Percentiles rank a stretch among this genome's conserved stretches.
Conservation (phyloP, 1,140 invertebrate species). For the Eriocheir sinensis region DNA sequence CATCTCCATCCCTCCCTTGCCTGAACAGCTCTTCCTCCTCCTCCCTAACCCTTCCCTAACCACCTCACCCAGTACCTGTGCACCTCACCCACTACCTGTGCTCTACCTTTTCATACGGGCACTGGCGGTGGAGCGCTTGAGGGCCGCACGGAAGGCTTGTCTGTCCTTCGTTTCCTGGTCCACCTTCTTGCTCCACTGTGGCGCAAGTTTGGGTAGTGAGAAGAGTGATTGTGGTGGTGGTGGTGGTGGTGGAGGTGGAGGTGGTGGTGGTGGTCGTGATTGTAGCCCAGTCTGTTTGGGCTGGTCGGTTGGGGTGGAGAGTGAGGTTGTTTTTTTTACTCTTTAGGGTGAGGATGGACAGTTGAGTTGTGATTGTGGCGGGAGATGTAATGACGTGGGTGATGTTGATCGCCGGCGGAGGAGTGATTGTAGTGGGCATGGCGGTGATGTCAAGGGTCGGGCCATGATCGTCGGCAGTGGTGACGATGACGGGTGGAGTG, state of each 20-base stretch:
- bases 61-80: background rate
- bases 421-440: too few relatives aligned
- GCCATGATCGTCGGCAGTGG: too few relatives aligned
- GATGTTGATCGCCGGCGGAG: background rate
- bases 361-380: background rate
- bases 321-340: too few relatives aligned
- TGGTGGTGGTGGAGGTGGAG: too few relatives aligned
- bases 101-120: background rate
- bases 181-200: constrained; percentile 26
- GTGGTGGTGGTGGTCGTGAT: background rate
- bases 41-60: background rate
- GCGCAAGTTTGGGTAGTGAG: background rate
- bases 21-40: background rate
- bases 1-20: background rate
- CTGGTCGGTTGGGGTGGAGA: background rate
- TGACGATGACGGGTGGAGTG: too few relatives aligned
- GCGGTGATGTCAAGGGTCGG: too few relatives aligned
- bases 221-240: background rate
- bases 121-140: constrained; percentile 36
- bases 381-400: background rate
- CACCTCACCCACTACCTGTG: background rate
- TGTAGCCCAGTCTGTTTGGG: background rate
- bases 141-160: constrained; percentile 31
- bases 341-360: too few relatives aligned
- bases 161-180: background rate